Conservation (phyloP, 1,140 invertebrate species). For the Vanessa tameamea region DNA sequence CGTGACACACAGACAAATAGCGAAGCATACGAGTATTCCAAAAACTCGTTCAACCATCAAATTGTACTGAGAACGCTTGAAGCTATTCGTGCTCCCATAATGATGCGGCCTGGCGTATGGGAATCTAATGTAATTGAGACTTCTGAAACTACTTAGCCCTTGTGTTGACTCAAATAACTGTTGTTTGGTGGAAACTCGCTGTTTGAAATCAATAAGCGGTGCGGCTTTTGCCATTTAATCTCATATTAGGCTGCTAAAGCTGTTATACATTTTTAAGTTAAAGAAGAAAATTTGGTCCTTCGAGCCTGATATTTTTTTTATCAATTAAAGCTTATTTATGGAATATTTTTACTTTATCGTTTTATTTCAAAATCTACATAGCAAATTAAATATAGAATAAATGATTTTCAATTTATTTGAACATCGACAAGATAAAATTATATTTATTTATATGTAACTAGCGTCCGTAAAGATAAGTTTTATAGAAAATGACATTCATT, state of each 20-base stretch:
- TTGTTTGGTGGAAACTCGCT: slow-evolving; percentile 14
- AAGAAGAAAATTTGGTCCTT: slow-evolving; percentile 3
- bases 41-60: slow-evolving; percentile 31
- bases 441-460: slow-evolving; percentile 29
- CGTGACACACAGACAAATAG: slow-evolving; percentile 23
- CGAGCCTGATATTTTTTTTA: slow-evolving; percentile 3
- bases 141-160: slow-evolving; percentile 56
- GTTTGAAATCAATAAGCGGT: slow-evolving; percentile 10
- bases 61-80: slow-evolving; percentile 41
- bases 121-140: slow-evolving; percentile 63
- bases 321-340: background rate
- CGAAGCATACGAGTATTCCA: slow-evolving; percentile 23
- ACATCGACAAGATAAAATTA: slow-evolving; percentile 21
- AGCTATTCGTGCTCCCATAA: slow-evolving; percentile 57
- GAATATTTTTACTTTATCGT: background rate
- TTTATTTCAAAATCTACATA: background rate
- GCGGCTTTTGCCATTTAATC: background rate
- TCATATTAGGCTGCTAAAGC: background rate
- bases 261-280: background rate
- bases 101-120: slow-evolving; percentile 50
- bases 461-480: slow-evolving; percentile 27
- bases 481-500: slow-evolving; percentile 24
- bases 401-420: slow-evolving; percentile 4
- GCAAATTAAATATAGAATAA: slow-evolving; percentile 2
- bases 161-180: slow-evolving; percentile 59